Evolutionary conservation across 2,113 vertebrate genomes (phyloP), one percentile per base, ranked within the genome.

Genomic region (Paraplagusia blochii): DNA sequence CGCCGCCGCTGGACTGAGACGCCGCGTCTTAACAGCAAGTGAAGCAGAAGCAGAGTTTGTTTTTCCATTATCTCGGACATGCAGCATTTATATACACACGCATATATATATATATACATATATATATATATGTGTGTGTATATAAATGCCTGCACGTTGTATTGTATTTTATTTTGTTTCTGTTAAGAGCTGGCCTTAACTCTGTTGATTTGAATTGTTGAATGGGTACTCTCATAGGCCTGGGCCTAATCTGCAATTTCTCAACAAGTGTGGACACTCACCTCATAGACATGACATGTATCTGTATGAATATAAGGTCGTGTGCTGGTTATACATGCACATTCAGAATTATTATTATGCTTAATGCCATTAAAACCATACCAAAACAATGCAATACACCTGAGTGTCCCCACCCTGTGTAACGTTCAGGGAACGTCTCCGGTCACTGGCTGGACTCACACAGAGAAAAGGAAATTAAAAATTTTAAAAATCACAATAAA

Each of bases 121-220:
- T 29, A 29, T 29, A 29, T 29, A 29, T 29, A 29, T 29, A n/a
- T n/a, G n/a, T n/a, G n/a, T n/a, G n/a, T n/a, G n/a, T n/a, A n/a
- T n/a, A n/a, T n/a, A n/a, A n/a, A n/a, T n/a, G n/a, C n/a, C 65
- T 70, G 74, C 82, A 61, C 78, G 76, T 83, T 77, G 78, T 57
- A 53, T 79, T 72, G 76, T 59, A 80, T 60, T 44, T 17, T 40
- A 12, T 40, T 40, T 40, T 55, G 64, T 77, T 84, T 80, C 76
- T 81, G 85, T 84, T 84, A 77, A 81, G 85, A 87, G 87, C 84
- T 90, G 87, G 82, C 85, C 85, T 88, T 87, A 87, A 85, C 82
- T 72, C 42, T 75, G 60, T 81, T 60, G 70, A 76, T 64, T 77
- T 76, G 80, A 57, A 63, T 64, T 86, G 80, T 83, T 73, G 48